Percentiles rank a stretch among this genome's conserved stretches.
phyloP scores from a whole-genome alignment of 2,797 vertebrate genomes.

The Micromesistius poutassou region DNA sequence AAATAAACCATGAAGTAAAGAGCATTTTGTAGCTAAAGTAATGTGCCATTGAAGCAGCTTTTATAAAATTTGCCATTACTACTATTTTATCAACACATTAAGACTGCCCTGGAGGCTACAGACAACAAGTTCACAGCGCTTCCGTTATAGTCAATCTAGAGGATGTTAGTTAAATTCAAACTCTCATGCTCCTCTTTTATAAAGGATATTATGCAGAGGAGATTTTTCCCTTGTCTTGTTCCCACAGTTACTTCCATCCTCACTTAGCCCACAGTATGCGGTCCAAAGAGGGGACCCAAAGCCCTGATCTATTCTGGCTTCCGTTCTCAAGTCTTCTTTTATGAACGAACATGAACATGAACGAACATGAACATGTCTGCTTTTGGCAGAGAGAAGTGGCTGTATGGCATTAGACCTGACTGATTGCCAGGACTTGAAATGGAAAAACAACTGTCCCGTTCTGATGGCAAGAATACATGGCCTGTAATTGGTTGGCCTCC shows the following conservation, averaged over 20 bases:
- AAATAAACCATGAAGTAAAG: slow-evolving; percentile 2
- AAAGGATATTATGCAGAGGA: not conserved
- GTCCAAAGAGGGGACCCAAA: not conserved
- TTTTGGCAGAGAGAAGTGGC: not conserved
- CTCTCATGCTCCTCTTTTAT: too few relatives aligned
- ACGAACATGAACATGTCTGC: not conserved
- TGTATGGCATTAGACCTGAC: slow-evolving; percentile 5
- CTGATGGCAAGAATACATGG: slow-evolving; percentile 14
- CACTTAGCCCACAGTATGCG: not conserved
- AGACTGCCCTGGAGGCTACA: not conserved
- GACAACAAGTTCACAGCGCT: not conserved
- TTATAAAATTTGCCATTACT: not conserved
- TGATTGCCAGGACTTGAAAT: not conserved
- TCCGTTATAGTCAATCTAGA: not conserved
- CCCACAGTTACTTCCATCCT: not conserved
- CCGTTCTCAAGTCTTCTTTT: not conserved
- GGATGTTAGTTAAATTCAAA: not conserved
- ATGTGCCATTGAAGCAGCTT: not conserved
- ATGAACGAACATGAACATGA: not conserved
- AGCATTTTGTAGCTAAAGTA: not conserved
- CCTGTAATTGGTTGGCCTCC: slow-evolving; percentile 21
- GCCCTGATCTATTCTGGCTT: not conserved
- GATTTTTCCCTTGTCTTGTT: not conserved
- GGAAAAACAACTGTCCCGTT: not conserved
- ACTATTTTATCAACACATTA: not conserved